phyloP scores from a whole-genome alignment of 1,140 invertebrate genomes.

The Drosophila erecta region DNA sequence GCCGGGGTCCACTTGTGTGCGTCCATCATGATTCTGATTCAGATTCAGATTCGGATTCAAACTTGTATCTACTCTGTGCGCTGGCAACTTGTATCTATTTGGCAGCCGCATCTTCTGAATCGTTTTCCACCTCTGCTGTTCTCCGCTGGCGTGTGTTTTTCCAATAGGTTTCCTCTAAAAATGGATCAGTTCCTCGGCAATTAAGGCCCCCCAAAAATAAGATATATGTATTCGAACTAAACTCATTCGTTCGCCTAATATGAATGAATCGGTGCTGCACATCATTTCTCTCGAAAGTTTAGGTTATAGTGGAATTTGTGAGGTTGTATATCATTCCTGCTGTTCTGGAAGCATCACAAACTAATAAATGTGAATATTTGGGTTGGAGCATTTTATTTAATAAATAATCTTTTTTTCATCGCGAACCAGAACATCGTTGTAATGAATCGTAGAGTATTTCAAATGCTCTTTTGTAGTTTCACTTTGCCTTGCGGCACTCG shows the following conservation, averaged over 20 bases:
- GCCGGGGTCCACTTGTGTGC: constrained; percentile 19
- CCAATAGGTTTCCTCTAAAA: constrained; percentile 60
- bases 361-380: background rate
- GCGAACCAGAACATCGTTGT: background rate
- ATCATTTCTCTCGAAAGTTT: constrained; percentile 20
- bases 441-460: background rate
- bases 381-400: no score
- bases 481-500: constrained; percentile 11
- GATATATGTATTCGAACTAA: constrained; percentile 31
- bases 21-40: constrained; percentile 26
- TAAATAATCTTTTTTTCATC: background rate
- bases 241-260: constrained; percentile 32
- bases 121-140: background rate
- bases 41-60: constrained; percentile 25
- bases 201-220: constrained; percentile 58
- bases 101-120: constrained; percentile 42
- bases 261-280: constrained; percentile 21
- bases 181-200: constrained; percentile 60
- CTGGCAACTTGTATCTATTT: constrained; percentile 44
- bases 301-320: background rate
- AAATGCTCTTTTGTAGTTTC: constrained; percentile 1
- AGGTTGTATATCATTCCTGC: constrained; percentile 13
- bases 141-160: constrained; percentile 30
- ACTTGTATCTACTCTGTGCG: constrained; percentile 30
- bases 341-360: constrained; percentile 4